Percentiles rank a stretch among this genome's conserved stretches.
phyloP scores from a whole-genome alignment of 2,113 vertebrate genomes.

The Callocephalon fimbriatum region DNA sequence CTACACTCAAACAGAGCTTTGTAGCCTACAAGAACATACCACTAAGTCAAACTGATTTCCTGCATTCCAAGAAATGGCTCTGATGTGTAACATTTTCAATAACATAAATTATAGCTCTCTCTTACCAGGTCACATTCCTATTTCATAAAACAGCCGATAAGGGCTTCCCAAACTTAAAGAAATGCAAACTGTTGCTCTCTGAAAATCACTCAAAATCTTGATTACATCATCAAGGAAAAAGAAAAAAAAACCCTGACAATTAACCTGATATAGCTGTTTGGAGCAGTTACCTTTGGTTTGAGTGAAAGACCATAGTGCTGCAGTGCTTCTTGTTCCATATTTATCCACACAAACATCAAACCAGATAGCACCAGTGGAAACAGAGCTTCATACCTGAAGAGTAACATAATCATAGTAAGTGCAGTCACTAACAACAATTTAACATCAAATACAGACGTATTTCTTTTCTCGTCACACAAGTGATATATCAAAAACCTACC shows the following conservation, averaged over 20 bases:
- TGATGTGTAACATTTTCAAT: background rate
- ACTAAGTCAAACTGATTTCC: background rate
- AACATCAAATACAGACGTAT: background rate
- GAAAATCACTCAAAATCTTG: background rate
- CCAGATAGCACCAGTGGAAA: conserved; percentile 89
- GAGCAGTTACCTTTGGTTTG: conserved; percentile 84
- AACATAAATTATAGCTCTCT: background rate
- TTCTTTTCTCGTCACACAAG: background rate
- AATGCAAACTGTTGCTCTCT: background rate
- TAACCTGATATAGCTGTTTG: background rate
- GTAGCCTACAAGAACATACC: background rate
- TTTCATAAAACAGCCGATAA: background rate
- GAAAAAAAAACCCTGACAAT: background rate
- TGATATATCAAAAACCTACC: background rate
- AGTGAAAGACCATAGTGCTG: conserved; percentile 75
- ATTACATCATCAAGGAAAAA: background rate
- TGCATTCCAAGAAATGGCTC: background rate
- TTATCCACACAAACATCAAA: conserved; percentile 93
- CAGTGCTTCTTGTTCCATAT: conserved; percentile 89
- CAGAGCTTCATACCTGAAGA: conserved; percentile 89
- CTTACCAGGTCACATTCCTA: background rate
- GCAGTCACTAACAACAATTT: background rate
- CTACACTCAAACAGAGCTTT: background rate
- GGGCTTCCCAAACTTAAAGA: background rate
- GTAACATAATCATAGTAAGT: background rate